phyloP scores from a whole-genome alignment of 2,113 vertebrate genomes.

The Gobio gobio region DNA sequence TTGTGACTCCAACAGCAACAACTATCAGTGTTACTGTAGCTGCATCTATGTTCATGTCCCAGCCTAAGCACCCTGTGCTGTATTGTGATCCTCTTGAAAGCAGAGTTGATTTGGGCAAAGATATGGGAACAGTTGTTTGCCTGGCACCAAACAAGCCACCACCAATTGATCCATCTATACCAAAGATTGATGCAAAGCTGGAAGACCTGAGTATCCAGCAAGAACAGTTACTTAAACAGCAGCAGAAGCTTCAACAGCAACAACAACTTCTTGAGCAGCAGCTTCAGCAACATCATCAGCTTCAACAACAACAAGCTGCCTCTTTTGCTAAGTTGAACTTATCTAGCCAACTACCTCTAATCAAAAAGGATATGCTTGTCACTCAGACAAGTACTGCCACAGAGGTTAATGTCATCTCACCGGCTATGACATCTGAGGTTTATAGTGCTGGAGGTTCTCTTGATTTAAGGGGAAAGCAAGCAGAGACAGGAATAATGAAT shows the following conservation, averaged over 20 bases:
- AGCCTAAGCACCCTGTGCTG: slow-evolving; percentile 86
- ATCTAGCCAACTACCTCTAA: slow-evolving; percentile 78
- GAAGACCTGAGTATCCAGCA: slow-evolving; percentile 81
- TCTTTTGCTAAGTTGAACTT: slow-evolving; percentile 84
- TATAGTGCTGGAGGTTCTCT: slow-evolving; percentile 76
- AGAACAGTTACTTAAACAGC: slow-evolving; percentile 75
- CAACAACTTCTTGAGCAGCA: slow-evolving; percentile 80
- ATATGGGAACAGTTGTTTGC: slow-evolving; percentile 87
- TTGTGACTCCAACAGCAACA: slow-evolving; percentile 80
- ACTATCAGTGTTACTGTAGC: slow-evolving; percentile 90
- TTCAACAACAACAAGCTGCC: slow-evolving; percentile 76
- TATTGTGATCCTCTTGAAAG: slow-evolving; percentile 94
- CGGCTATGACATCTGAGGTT: slow-evolving; percentile 75
- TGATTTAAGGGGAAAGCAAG: slow-evolving; percentile 83
- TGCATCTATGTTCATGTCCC: slow-evolving; percentile 89
- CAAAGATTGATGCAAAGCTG: slow-evolving; percentile 82
- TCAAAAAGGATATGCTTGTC: slow-evolving; percentile 88
- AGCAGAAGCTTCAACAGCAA: slow-evolving; percentile 79
- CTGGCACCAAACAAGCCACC: slow-evolving; percentile 86
- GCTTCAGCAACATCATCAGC: slow-evolving; percentile 77
- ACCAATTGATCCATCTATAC: slow-evolving; percentile 72
- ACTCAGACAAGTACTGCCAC: slow-evolving; percentile 79
- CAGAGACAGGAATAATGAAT: slow-evolving; percentile 72
- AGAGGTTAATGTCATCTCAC: slow-evolving; percentile 72
- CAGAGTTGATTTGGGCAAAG: slow-evolving; percentile 89